Base-by-base conservation (phyloP, 2,888 invertebrate genomes). In the Eupithecia centaureata region DNA sequence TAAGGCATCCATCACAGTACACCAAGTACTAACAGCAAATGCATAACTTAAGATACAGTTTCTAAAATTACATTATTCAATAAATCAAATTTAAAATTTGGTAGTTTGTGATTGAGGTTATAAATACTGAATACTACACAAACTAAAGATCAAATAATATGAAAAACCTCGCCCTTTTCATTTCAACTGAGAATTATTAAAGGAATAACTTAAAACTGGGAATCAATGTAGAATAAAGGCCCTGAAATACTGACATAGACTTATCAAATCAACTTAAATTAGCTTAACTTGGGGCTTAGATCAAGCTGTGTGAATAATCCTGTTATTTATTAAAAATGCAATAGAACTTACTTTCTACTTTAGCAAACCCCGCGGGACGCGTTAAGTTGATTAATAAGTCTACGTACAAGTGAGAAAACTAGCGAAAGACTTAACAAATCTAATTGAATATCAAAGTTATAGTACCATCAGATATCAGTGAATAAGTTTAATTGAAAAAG, bases 1-100 rank as follows among this genome's bases (percentile, higher is more conserved):
- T 86, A 89, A 88, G 86, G 87, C 88, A 82, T 86, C 81, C 85
- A 83, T 84, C 80, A 80, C 81, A 78, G 82, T 80, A 77, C 73
- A 76, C 73, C 69, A 70, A 68, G 74, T 76, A 77, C 78, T 66
- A 67, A 75, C 76, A 79, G 75, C 77, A 80, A 81, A 82, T 80
- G 78, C 75, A 68, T 61, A 76, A 77, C 79, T 75, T 76, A 82
- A 77, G 59, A 72, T 68, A 73, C 75, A 63, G 65, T 60, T 65
- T 70, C 66, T 74, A 74, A 73, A 72, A 66, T 71, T 42, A 68
- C 38, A 65, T 59, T 65, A 65, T 61, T 63, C 51, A 60, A 64
- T 63, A 63, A 59, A 42, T 27, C 38, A 32, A 61, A 35, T 18
- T 42, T 61, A 27, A 60, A 67, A 65, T 67, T 67, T 70, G 67